These are phyloP conservation scores for Helarctos malayanus DNA, from an alignment of 2,797 vertebrate species.

Conservation along the genomic window DNA sequence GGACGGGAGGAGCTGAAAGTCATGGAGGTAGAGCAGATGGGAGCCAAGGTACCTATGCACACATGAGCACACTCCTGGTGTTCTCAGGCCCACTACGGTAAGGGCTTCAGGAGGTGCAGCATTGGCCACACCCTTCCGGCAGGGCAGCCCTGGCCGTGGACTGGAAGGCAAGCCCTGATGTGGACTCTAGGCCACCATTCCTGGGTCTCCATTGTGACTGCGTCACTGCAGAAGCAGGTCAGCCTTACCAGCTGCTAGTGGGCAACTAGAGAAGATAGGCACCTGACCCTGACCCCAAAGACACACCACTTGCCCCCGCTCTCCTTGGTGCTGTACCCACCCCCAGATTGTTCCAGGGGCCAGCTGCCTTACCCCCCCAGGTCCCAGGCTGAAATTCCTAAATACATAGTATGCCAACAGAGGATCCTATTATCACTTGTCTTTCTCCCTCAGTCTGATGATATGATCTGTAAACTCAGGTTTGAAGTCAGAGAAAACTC, in stretches of 20 bases:
- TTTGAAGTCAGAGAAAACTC: slow-evolving; percentile 84
- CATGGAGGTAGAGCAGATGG: background rate
- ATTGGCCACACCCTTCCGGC: background rate
- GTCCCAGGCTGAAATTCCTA: background rate
- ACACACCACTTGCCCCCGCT: background rate
- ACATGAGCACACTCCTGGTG: background rate
- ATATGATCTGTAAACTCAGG: slow-evolving; percentile 88
- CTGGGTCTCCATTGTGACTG: background rate
- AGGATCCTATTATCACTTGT: slow-evolving; percentile 81
- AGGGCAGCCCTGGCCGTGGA: background rate
- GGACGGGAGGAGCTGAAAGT: background rate
- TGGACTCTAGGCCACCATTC: background rate
- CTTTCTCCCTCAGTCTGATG: slow-evolving; percentile 88
- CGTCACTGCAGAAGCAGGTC: background rate
- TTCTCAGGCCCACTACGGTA: background rate
- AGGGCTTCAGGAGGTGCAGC: background rate
- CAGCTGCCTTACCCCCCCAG: background rate
- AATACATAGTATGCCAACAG: background rate
- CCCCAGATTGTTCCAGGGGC: background rate
- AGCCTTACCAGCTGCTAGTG: background rate
- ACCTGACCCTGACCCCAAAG: background rate
- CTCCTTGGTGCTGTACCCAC: background rate
- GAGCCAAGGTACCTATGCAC: background rate
- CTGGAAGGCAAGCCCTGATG: background rate
- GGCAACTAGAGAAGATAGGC: background rate